These are phyloP conservation scores for Phrynocephalus vlangalii DNA, from an alignment of 2,797 vertebrate species.

Conservation along the genomic window DNA sequence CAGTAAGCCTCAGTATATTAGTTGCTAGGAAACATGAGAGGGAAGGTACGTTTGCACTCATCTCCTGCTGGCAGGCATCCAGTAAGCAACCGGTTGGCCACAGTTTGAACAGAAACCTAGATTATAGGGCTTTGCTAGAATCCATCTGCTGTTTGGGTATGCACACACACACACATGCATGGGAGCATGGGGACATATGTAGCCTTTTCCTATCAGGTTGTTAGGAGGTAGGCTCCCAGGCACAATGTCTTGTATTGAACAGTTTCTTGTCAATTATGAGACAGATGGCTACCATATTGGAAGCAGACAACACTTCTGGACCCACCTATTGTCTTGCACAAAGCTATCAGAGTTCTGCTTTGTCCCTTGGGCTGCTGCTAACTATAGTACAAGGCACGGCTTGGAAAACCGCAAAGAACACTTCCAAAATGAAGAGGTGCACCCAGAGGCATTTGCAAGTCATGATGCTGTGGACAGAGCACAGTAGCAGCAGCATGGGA, in stretches of 20 bases:
- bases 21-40: background rate
- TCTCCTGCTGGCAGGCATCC: background rate
- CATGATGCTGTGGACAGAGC: background rate
- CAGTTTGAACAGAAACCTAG: background rate
- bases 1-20: background rate
- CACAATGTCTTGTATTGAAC: background rate
- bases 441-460: background rate
- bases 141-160: background rate
- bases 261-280: background rate
- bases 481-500: background rate
- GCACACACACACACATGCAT: background rate
- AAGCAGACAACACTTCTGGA: background rate
- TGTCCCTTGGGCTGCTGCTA: background rate
- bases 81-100: background rate
- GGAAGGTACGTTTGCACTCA: background rate
- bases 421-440: background rate
- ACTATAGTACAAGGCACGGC: too few relatives aligned
- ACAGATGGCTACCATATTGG: background rate
- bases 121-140: background rate
- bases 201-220: background rate
- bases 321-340: background rate
- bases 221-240: background rate
- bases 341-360: background rate
- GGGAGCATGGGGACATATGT: background rate
- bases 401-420: background rate